Evolutionary conservation across 2,113 vertebrate species (phyloP).

Genomic region (Actenoides lindsayi): DNA sequence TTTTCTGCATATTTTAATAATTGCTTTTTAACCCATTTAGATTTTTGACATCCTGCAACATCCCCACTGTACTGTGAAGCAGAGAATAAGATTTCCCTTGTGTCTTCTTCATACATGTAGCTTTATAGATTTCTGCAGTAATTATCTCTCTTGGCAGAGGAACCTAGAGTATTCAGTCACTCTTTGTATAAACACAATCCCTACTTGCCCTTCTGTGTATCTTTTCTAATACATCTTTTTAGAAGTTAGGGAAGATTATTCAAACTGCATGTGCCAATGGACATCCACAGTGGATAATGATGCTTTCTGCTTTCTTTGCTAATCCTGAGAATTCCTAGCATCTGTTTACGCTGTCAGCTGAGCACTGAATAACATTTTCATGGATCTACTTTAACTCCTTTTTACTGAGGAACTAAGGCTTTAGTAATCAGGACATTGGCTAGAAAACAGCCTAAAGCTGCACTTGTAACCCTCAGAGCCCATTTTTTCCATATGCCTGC

Average conservation of each 20-base stretch:
- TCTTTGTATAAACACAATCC: background rate
- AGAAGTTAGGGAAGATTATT: background rate
- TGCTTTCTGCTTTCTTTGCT: background rate
- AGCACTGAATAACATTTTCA: background rate
- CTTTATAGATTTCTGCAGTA: background rate
- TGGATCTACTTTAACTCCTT: background rate
- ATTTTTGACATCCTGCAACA: background rate
- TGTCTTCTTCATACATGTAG: background rate
- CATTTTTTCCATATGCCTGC: background rate
- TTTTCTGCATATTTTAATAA: background rate
- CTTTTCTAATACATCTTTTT: background rate
- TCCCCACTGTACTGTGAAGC: background rate
- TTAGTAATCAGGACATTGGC: background rate
- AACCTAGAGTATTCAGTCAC: background rate
- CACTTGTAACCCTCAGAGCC: background rate
- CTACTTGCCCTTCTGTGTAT: background rate
- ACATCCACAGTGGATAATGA: background rate
- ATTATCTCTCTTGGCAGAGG: background rate
- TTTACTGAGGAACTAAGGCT: background rate
- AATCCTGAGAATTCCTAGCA: background rate
- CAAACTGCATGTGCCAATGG: background rate
- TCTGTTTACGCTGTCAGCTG: fast-evolving
- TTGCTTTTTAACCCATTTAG: background rate
- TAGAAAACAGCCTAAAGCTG: background rate
- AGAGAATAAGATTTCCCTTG: background rate